Conservation (phyloP, 2,888 invertebrate genomes). For the Scaptomyza parva region DNA sequence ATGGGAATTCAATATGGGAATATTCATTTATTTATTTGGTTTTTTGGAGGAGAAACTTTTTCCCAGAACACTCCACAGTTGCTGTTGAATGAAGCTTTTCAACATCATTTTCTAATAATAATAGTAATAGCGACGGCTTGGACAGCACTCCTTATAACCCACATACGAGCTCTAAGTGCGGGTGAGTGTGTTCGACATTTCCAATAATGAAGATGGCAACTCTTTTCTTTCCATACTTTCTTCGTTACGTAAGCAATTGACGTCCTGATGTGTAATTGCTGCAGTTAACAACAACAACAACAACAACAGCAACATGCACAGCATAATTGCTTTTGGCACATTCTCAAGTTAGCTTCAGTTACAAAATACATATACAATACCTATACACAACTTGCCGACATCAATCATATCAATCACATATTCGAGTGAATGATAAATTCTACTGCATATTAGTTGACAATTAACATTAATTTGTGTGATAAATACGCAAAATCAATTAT, state of each 20-base stretch:
- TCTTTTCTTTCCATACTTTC: not conserved
- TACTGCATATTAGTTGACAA: slow-evolving; percentile 66
- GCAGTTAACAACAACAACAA: too few relatives aligned
- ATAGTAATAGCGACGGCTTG: slow-evolving; percentile 25
- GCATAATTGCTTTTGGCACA: slow-evolving; percentile 44
- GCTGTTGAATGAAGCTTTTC: slow-evolving; percentile 60
- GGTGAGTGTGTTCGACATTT: slow-evolving; percentile 21
- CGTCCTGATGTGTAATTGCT: slow-evolving; percentile 50
- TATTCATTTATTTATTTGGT: too few relatives aligned
- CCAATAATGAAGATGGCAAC: slow-evolving; percentile 26
- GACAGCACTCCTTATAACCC: slow-evolving; percentile 23
- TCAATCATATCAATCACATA: slow-evolving; percentile 6
- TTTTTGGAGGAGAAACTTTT: not conserved
- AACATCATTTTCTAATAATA: slow-evolving; percentile 63
- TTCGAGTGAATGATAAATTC: slow-evolving; percentile 37
- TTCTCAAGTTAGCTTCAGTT: not conserved
- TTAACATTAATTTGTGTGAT: slow-evolving; percentile 74
- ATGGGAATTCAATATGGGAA: not conserved
- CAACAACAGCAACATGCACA: too few relatives aligned
- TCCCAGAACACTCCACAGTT: slow-evolving; percentile 29
- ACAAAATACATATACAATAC: too few relatives aligned
- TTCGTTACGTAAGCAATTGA: slow-evolving; percentile 29
- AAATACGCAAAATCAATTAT: slow-evolving; percentile 76
- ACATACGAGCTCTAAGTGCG: not conserved
- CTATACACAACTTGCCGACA: too few relatives aligned